Evolutionary conservation across 2,113 vertebrate genomes (phyloP), one percentile per base, ranked within the genome.

Genomic region (Albula glossodonta): DNA sequence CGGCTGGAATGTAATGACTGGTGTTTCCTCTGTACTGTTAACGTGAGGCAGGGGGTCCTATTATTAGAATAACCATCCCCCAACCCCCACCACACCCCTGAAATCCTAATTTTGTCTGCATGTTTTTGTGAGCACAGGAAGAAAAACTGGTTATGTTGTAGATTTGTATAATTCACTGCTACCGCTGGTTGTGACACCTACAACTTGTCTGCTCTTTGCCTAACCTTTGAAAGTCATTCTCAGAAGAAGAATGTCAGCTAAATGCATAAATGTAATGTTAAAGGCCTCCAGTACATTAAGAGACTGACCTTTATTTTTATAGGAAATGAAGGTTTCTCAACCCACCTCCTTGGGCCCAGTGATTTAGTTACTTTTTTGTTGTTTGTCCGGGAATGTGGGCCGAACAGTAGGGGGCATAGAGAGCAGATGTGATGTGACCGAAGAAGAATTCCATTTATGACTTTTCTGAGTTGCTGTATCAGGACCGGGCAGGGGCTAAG

Each of bases 391-490:
- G 48, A 90, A 90, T 17, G 51, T 82, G 22, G 83, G 84, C 51
- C 63, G 79, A 88, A 89, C 70, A 88, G 12, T 86, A 6, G 78
- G 41, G 52, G 56, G 87, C 56, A 86, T 86, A 25, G 19, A 81
- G 78, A 5, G 19, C 25, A 51, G 84, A 60, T 52, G 31, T 81
- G 81, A 83, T 9, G 22, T 81, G 78, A 88, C 81, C 51, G 57
- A 82, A 86, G 87, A 83, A 84, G 86, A 89, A 88, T 90, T 87
- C 90, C 6, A 82, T 88, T 83, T 82, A 82, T 83, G 85, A 80
- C 81, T 51, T 85, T 85, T 41, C 31, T 2, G 87, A 91, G 89
- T 88, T 86, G 25, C 80, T 88, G 60, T 88, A 90, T 86, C 84
- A 81, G 60, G 84, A 83, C 63, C 82, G 83, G 82, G 86, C 66